Base-by-base conservation (phyloP, 2,113 vertebrate species). In the Sialia sialis region DNA sequence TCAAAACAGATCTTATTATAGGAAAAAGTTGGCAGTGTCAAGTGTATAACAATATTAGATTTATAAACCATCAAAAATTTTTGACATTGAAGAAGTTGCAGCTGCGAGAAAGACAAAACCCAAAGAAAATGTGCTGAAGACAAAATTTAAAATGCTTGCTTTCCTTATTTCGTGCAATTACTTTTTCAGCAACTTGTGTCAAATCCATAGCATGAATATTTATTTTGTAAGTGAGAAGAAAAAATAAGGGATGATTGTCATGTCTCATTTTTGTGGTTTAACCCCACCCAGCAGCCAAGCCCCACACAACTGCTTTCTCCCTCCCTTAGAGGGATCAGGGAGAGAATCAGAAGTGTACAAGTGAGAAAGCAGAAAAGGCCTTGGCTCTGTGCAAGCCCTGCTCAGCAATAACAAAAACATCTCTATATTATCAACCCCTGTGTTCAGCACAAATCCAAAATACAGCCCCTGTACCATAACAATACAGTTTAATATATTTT, bases 271-370 rank as follows among this genome's bases (percentile, higher is more conserved):
- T 10, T 0, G 1, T 51, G 32, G 14, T 56, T 56, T 20, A 39
- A n/a, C 23, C 12, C 15, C 19, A 34, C 6, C 11, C 58, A 58
- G 26, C 32, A 80, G 16, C 51, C 51, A 43, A 88, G 32, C 32
- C 27, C 27, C 32, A 38, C 43, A 11, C 1, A 51, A 22, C 11
- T 32, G 3, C 43, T 66, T 0, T 0, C 26, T 36, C 36, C 19
- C 15, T 73, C 8, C 18, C 9, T 8, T 13, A 22, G 44, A 17
- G 27, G 34, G 10, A 38, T 26, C 22, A 36, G 21, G 16, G 30
- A 41, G 34, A 55, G 16, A 62, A 54, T 29, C 8, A 44, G 39
- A 49, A 64, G 30, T 5, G 10, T 34, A 22, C 41, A 72, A 32
- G 25, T 25, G 43, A 56, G 17, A 58, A 64, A 63, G 20, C 49